phyloP scores from a whole-genome alignment of 1,140 invertebrate genomes.

The Drosophila sucinea region DNA sequence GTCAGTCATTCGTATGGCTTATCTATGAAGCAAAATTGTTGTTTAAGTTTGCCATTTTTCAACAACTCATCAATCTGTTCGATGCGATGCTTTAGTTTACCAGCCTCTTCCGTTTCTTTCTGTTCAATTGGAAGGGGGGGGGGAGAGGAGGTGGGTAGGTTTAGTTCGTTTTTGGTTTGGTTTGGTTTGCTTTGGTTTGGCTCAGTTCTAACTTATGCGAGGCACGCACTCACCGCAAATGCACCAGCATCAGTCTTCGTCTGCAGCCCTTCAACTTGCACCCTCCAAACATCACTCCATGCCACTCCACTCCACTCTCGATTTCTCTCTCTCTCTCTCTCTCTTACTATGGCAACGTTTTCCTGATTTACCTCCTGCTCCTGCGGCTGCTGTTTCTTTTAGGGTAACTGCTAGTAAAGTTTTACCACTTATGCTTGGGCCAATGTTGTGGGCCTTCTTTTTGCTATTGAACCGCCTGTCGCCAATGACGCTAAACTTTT shows the following conservation, averaged over 20 bases:
- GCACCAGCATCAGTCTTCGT: slow-evolving; percentile 77
- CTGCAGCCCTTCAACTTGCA: slow-evolving; percentile 44
- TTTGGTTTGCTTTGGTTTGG: slow-evolving; percentile 26
- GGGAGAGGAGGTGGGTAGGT: neutral
- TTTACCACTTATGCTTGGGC: slow-evolving; percentile 7
- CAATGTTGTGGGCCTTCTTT: slow-evolving; percentile 1
- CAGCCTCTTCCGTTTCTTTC: slow-evolving; percentile 38
- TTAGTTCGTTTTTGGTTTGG: slow-evolving; percentile 4
- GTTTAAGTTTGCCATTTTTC: slow-evolving; percentile 81
- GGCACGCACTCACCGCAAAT: slow-evolving; percentile 80
- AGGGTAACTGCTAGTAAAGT: slow-evolving; percentile 5
- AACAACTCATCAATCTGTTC: slow-evolving; percentile 81
- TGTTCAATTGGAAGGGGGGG: neutral
- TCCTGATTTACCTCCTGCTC: slow-evolving; percentile 44
- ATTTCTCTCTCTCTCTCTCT: slow-evolving; percentile 11
- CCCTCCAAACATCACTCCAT: slow-evolving; percentile 2
- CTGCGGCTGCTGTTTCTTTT: neutral
- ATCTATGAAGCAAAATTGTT: slow-evolving; percentile 44
- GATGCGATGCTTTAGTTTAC: slow-evolving; percentile 54
- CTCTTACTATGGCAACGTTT: slow-evolving; percentile 64
- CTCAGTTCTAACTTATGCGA: slow-evolving; percentile 70
- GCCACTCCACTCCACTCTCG: slow-evolving; percentile 6
- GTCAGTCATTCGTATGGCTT: slow-evolving; percentile 54
- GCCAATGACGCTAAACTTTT: slow-evolving; percentile 72
- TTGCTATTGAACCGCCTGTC: slow-evolving; percentile 46